phyloP scores from a whole-genome alignment of 2,888 invertebrate genomes.

The Megaustenia siamemsis region DNA sequence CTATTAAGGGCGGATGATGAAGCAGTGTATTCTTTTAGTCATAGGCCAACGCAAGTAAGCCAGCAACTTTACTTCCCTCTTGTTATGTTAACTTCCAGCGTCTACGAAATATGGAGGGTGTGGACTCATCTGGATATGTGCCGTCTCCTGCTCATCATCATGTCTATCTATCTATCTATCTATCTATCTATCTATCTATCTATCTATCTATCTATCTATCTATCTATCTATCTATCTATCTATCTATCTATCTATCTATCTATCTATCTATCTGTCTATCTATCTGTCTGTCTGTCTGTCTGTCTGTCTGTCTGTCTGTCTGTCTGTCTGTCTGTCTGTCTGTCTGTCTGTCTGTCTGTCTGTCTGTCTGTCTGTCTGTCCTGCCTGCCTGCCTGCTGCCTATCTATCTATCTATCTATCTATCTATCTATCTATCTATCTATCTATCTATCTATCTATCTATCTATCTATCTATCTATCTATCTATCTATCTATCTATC shows the following conservation, averaged over 20 bases:
- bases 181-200: conserved; percentile 14
- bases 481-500: not conserved
- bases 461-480: not conserved
- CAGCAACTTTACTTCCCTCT: no score
- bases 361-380: conserved; percentile 13
- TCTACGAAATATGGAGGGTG: no score
- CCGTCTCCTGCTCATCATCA: not conserved
- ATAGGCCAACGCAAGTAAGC: no score
- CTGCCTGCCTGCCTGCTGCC: not conserved
- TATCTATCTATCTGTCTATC: conserved; percentile 10
- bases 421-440: conserved; percentile 10
- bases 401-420: conserved; percentile 13
- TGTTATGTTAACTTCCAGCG: no score
- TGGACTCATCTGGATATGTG: no score
- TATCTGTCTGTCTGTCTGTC: conserved; percentile 1
- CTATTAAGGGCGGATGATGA: no score
- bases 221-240: conserved; percentile 33
- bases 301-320: conserved; percentile 22
- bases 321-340: conserved; percentile 30
- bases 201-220: conserved; percentile 15
- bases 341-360: conserved; percentile 28
- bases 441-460: not conserved
- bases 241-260: conserved; percentile 35
- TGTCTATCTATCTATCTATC: conserved; percentile 10
- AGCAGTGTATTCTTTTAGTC: no score